These are phyloP conservation scores for Hiodon tergisus DNA, from an alignment of 2,113 vertebrate species.

Conservation along the genomic window DNA sequence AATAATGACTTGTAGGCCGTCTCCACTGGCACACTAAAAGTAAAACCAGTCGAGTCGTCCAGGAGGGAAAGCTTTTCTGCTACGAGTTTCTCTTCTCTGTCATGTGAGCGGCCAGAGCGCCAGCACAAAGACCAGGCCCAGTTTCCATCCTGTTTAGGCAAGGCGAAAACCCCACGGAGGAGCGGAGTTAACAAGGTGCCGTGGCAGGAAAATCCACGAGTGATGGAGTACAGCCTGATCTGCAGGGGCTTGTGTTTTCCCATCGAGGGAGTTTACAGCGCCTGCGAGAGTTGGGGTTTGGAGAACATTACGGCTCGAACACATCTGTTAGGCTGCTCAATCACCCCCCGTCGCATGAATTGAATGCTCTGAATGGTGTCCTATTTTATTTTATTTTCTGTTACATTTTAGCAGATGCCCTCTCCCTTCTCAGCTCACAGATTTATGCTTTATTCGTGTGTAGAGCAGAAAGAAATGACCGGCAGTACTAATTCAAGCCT, in stretches of 20 bases:
- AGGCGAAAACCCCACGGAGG: not conserved
- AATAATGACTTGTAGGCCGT: too few relatives aligned
- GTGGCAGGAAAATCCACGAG: not conserved
- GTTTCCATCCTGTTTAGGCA: not conserved
- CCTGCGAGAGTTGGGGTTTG: not conserved
- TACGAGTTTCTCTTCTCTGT: too few relatives aligned
- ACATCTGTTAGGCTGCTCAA: slow-evolving; percentile 19
- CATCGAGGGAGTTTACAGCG: slow-evolving; percentile 9
- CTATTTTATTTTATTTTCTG: not conserved
- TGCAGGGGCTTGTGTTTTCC: not conserved
- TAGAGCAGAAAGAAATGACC: not conserved
- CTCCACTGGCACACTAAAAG: too few relatives aligned
- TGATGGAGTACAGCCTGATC: not conserved
- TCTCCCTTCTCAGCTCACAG: not conserved
- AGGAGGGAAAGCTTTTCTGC: too few relatives aligned
- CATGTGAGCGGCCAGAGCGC: too few relatives aligned
- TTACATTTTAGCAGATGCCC: not conserved
- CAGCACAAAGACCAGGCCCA: too few relatives aligned
- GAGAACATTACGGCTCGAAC: slow-evolving; percentile 16
- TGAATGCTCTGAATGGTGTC: not conserved
- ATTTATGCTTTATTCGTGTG: not conserved
- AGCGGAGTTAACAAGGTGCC: not conserved
- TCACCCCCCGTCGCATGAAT: slow-evolving; percentile 2
- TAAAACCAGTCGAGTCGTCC: too few relatives aligned
- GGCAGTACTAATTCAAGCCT: too few relatives aligned